Base-by-base conservation (phyloP, 2,113 vertebrate genomes). In the Telmatochromis sp. region DNA sequence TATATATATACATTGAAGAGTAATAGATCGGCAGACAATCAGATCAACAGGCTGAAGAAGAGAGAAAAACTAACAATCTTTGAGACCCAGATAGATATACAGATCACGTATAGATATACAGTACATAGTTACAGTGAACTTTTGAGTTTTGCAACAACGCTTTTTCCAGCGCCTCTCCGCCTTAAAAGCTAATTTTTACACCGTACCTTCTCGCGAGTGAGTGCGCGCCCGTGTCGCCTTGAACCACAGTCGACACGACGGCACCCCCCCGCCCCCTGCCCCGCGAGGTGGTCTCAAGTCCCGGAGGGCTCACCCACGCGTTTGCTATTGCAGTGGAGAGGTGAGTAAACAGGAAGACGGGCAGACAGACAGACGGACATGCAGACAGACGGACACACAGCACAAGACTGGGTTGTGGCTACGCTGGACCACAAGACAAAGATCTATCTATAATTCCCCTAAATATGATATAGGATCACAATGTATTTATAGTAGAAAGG, bases 1-100 rank as follows among this genome's bases (percentile, higher is more conserved):
- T 92, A 93, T 93, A 95, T 92, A 95, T 96, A 94, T 96, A 96
- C 95, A 95, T 93, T 94, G 90, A 95, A 95, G 94, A 95, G 93
- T 94, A 95, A 95, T 94, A 96, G 94, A 93, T 92, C 89, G 93
- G 95, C 93, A 95, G 94, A 95, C 95, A 95, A 95, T 95, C 94
- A 95, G 95, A 94, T 94, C 90, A 89, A 95, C 93, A 94, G 93
- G 93, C 93, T 91, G 95, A 96, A 94, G 95, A 94, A 94, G 92
- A 93, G 92, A 88, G 90, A 91, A 93, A 78, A 94, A 94, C 94
- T 91, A 92, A 95, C 94, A 94, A 94, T 95, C 93, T 93, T 93
- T 92, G 92, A 95, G 95, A 96, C 93, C 94, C 94, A 93, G 93
- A 92, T 92, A 95, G 93, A 94, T 93, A 95, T 93, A 94, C 91